Percentiles rank a stretch among this genome's conserved stretches.
These are phyloP conservation scores for Heterocephalus glaber DNA, from an alignment of 2,113 vertebrate genomes.

Conservation along the genomic window DNA sequence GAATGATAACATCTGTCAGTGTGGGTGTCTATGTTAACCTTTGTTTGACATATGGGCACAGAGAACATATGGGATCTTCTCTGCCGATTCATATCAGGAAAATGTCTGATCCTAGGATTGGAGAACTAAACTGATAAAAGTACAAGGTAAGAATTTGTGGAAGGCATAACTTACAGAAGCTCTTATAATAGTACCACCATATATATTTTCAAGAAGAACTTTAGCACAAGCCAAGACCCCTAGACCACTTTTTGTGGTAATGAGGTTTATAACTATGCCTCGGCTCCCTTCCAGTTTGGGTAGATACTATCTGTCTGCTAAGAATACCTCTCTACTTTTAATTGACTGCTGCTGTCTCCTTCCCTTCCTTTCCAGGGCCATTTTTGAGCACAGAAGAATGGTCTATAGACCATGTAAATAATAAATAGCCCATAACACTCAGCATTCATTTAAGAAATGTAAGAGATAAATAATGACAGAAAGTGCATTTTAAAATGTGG, in stretches of 20 bases:
- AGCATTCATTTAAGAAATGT: conserved; percentile 17
- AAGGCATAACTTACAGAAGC: neutral
- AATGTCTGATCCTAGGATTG: neutral
- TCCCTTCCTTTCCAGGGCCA: conserved; percentile 52
- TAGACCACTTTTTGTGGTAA: neutral
- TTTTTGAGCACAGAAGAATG: conserved; percentile 50
- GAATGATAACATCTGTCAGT: neutral
- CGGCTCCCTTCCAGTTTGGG: neutral
- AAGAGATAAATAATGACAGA: neutral
- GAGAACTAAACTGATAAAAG: conserved; percentile 19
- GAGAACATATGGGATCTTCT: neutral
- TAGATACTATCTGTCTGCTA: neutral
- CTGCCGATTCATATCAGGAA: neutral
- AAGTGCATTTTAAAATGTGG: conserved; percentile 41
- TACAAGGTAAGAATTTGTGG: neutral
- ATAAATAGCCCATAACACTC: conserved; percentile 49
- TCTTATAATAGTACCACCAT: neutral
- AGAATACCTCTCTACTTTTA: conserved; percentile 46
- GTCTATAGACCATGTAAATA: conserved; percentile 56
- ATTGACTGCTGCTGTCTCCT: conserved; percentile 27
- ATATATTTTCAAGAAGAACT: neutral
- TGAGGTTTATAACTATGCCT: neutral
- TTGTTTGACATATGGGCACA: neutral
- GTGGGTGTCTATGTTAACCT: neutral
- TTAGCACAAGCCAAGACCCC: neutral